phyloP scores from a whole-genome alignment of 37 sponge, comb jelly and placozoan species.

The Halisarca cf. caerulea region DNA sequence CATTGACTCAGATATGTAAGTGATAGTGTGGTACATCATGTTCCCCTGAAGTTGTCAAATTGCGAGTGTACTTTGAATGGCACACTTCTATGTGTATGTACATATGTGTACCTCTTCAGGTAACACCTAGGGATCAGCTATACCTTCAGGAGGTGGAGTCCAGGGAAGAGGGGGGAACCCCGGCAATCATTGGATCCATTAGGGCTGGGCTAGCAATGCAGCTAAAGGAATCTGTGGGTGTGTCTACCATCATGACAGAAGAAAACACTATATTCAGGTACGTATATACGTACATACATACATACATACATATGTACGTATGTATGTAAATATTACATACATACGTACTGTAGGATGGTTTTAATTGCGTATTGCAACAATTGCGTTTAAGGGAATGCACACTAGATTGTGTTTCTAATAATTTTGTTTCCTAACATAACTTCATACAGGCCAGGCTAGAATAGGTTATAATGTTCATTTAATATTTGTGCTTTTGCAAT shows the following conservation, averaged over 20 bases:
- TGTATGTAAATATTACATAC: neutral
- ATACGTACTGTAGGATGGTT: neutral
- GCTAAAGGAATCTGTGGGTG: conserved; percentile 73
- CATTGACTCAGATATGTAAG: too few relatives aligned
- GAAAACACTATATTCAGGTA: conserved; percentile 24
- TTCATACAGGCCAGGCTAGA: too few relatives aligned
- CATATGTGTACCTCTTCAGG: conserved; percentile 38
- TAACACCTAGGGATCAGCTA: conserved; percentile 57
- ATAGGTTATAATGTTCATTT: too few relatives aligned
- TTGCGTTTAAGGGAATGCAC: neutral
- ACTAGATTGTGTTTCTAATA: too few relatives aligned
- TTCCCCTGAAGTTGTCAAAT: too few relatives aligned
- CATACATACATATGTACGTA: neutral
- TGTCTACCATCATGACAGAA: conserved; percentile 38
- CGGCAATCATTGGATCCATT: conserved; percentile 81
- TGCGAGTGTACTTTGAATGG: too few relatives aligned
- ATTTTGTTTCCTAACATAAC: too few relatives aligned
- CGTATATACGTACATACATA: neutral
- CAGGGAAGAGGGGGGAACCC: conserved; percentile 94
- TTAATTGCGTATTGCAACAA: neutral
- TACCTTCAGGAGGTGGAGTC: conserved; percentile 79
- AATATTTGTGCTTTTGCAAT: too few relatives aligned
- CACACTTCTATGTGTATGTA: neutral
- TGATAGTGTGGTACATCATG: too few relatives aligned
- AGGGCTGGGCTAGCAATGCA: conserved; percentile 86